Base-by-base conservation (phyloP, 2,113 vertebrate genomes). In the Rutilus rutilus region DNA sequence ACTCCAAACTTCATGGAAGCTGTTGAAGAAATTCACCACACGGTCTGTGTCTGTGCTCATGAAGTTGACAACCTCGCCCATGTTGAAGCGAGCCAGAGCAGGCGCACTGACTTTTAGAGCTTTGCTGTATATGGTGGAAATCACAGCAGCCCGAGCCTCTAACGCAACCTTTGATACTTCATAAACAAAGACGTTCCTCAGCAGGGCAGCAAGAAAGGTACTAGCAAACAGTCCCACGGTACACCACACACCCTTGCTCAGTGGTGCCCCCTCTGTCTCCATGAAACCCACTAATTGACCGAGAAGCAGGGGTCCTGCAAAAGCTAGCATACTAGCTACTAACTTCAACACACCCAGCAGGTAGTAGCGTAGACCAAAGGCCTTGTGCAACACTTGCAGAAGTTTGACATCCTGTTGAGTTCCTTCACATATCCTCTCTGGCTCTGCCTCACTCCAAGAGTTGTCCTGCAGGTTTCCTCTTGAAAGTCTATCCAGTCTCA, bases 1-100 rank as follows among this genome's bases (percentile, higher is more conserved):
- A 89, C 97, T 97, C 98, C 98, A 99, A 39, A 97, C 88, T 80
- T 99, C 97, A 0, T 99, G 98, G 91, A 99, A 98, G 80, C 96
- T 97, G 87, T 85, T 88, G 77, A 96, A 97, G 92, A 99, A 98
- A 94, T 97, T 97, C 67, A 96, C 91, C 85, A 99, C 85, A 6
- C 97, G 94, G 87, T 95, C 91, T 0, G 96, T 93, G 90, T 99
- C 98, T 0, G 96, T 97, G 93, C 97, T 98, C 95, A 99, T 96
- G 11, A 97, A 92, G 93, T 99, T 99, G 84, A 99, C 94, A 57
- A 96, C 95, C 87, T 98, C 97, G 0, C 98, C 98, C 2, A 94
- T 78, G 0, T 95, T 92, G 89, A 95, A 96, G 30, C 64, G 42
- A 0, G 92, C 79, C 69, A 98, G 93, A 60, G 95, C 94, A 39